Base-by-base conservation (phyloP, 2,113 vertebrate species). In the Dromaius novaehollandiae region DNA sequence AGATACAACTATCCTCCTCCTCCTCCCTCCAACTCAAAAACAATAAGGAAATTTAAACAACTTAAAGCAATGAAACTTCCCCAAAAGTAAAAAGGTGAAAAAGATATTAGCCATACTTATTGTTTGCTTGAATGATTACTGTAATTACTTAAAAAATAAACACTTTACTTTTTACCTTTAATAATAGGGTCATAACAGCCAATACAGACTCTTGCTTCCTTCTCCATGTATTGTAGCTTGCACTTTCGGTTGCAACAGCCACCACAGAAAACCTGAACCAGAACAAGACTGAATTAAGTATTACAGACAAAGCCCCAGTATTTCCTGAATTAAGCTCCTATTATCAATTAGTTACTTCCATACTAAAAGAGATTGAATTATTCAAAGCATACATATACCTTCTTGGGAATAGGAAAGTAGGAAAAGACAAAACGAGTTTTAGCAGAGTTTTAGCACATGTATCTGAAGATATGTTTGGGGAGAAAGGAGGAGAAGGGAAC, bases 131-230 rank as follows among this genome's bases (percentile, higher is more conserved):
- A 77, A 55, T 21, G 17, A 75, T 61, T 73, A 70, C 11, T 48
- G 10, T 11, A 88, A 51, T n/a, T 75, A 69, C 9, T 44, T 1
- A 70, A 84, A 32, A 46, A 76, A 83, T 53, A 20, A 4, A 5
- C 0, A 56, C 38, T 64, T 64, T 40, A 55, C 11, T 80, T 74
- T 79, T 99, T 98, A 99, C 99, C 99, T 99, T 97, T 99, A 96
- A 98, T 98, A 95, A 99, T 99, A 71, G 97, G 95, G 40, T 98
- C 98, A 46, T 98, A 99, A 98, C 99, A 99, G 96, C 98, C 65
- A 93, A 98, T 97, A 91, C 99, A 99, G 60, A 99, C 99, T 87
- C 99, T 99, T 84, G 99, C 99, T 97, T 99, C 99, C 93, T 99
- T 99, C 63, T 99, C 99, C 98, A 99, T 92, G 95, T 99, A 99